A percentile compares a stretch with the other conserved stretches of the same genome.
Conservation (phyloP, 1,140 invertebrate species). For the Cephus cinctus region DNA sequence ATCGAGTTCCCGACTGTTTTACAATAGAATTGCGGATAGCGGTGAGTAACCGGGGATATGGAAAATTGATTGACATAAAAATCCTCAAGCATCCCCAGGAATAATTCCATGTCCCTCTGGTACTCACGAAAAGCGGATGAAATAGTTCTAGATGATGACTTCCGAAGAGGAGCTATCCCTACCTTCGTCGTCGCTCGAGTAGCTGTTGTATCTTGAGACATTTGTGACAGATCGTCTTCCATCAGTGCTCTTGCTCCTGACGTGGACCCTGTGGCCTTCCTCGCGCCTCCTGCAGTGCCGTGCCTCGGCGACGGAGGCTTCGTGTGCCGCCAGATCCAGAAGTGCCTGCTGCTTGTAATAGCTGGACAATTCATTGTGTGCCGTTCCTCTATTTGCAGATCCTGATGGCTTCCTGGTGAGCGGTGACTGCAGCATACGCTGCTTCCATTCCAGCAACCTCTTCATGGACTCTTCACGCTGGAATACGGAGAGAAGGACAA, state of each 20-base stretch:
- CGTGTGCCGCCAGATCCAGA: constrained; percentile 40
- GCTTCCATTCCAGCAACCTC: constrained; percentile 86
- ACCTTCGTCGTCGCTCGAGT: constrained; percentile 88
- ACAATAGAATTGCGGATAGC: too few species aligned
- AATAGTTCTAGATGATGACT: constrained; percentile 49
- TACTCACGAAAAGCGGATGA: too few species aligned
- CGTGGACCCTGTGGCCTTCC: constrained; percentile 47
- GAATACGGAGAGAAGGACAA: constrained; percentile 13
- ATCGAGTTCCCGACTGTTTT: too few species aligned
- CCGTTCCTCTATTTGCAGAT: constrained; percentile 47
- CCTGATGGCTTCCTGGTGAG: constrained; percentile 74
- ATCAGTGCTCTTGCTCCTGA: constrained; percentile 54
- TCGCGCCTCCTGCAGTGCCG: constrained; percentile 41
- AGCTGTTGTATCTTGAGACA: constrained; percentile 71
- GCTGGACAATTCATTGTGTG: constrained; percentile 50
- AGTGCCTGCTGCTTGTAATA: constrained; percentile 54
- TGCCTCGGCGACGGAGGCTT: constrained; percentile 33
- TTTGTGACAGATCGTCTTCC: constrained; percentile 51
- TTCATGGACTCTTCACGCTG: constrained; percentile 90
- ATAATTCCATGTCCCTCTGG: too few species aligned
- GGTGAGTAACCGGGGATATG: too few species aligned
- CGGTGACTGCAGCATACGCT: constrained; percentile 87
- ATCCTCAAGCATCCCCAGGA: too few species aligned
- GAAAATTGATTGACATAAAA: too few species aligned
- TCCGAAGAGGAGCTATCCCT: constrained; percentile 49